Evolutionary conservation across 2,113 vertebrate genomes (phyloP), one percentile per base, ranked within the genome.

Genomic region (Gymnogyps californianus): DNA sequence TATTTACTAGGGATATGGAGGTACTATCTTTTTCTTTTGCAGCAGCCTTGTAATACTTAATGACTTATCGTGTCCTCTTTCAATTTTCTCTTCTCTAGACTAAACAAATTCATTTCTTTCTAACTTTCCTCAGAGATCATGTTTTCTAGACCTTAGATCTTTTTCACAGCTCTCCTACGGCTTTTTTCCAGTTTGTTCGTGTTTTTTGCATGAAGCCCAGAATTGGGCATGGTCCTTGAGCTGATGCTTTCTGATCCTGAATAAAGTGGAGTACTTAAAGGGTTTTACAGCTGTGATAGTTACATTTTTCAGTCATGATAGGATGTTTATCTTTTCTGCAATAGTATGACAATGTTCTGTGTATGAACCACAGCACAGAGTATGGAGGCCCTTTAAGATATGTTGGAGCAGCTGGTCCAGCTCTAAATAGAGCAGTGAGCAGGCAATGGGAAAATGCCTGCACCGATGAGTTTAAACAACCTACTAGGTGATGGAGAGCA

Each of bases 241-340:
- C 58, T 57, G 72, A 42, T 94, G 32, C 69, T 81, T 90, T 96
- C 84, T 76, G 74, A 54, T 94, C 38, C 72, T 69, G 40, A 71
- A 59, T 79, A 28, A 72, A 94, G n/a, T 55, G 29, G 38, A 93
- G 7, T 54, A 40, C 70, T 95, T 69, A 52, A 40, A 13, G 3
- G 57, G 34, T 79, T 94, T 93, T 76, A 89, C 81, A 87, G 74
- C 87, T 93, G 84, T 65, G 29, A n/a, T 69, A 40, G 40, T 74
- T 96, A 42, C 17, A 89, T 89, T 91, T 96, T 92, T 95, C 76
- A 94, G 59, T 80, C 65, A 24, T 49, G 90, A 93, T 95, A 74
- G 93, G 64, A 62, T 96, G 86, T 96, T 96, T 97, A 95, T 90
- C 49, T 95, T 90, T 92, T 72, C 84, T 86, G 49, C 76, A 70